Conservation (phyloP, 2,888 invertebrate genomes). For the Agapostemon virescens region DNA sequence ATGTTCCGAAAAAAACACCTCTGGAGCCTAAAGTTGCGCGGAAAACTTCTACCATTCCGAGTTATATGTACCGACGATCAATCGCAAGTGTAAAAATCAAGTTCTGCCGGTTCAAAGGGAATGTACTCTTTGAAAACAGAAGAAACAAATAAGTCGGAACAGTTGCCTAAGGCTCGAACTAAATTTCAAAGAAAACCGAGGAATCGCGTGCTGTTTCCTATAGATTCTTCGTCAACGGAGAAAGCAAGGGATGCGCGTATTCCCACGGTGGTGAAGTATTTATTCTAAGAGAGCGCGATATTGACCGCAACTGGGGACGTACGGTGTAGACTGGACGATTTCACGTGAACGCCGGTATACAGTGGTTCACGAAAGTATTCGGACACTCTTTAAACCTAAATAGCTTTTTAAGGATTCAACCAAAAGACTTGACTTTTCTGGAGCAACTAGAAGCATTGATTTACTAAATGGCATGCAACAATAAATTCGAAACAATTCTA, state of each 20-base stretch:
- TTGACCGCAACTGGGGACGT: conserved; percentile 77
- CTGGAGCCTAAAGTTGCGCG: too few species aligned
- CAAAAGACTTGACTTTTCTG: too few species aligned
- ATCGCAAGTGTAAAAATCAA: not conserved
- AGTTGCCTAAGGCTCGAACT: not conserved
- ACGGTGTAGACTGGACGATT: conserved; percentile 67
- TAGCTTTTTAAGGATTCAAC: too few species aligned
- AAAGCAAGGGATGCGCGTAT: conserved; percentile 66
- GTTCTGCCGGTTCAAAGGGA: not conserved
- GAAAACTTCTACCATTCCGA: too few species aligned
- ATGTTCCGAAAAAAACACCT: too few species aligned
- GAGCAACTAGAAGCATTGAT: too few species aligned
- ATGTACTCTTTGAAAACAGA: not conserved
- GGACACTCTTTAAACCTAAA: too few species aligned
- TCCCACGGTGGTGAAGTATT: conserved; percentile 78
- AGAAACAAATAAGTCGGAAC: not conserved
- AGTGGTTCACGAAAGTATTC: too few species aligned
- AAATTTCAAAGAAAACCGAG: conserved; percentile 32
- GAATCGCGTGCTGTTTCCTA: conserved; percentile 34
- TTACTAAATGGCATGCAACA: too few species aligned
- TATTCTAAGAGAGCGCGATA: conserved; percentile 76
- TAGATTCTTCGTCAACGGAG: conserved; percentile 38
- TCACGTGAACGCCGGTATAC: conserved; percentile 43
- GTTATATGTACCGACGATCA: not conserved
- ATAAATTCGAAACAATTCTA: too few species aligned